Evolutionary conservation across 2,888 invertebrate genomes (phyloP).

Genomic region (Dusona sp.): DNA sequence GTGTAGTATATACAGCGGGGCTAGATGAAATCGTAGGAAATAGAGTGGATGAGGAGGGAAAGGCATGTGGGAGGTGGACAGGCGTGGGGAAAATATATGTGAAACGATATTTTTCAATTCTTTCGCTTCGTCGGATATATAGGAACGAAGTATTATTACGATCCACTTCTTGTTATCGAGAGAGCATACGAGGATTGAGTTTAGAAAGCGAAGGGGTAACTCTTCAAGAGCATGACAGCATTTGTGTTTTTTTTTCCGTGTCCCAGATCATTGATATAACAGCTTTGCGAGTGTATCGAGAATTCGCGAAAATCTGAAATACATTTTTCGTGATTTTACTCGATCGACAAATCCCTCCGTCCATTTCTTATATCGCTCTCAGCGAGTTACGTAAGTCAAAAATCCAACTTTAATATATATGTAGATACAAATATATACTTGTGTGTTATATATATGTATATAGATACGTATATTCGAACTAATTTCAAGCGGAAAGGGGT

Average conservation of each 20-base stretch:
- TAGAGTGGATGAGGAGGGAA: background rate
- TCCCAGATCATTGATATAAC: slow-evolving; percentile 41
- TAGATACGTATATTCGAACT: slow-evolving; percentile 61
- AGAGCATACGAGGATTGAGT: slow-evolving; percentile 53
- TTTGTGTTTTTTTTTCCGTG: slow-evolving; percentile 26
- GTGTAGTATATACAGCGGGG: background rate
- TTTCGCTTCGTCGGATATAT: slow-evolving; percentile 44
- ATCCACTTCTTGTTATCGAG: slow-evolving; percentile 61
- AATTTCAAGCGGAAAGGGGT: slow-evolving; percentile 71
- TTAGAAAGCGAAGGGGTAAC: slow-evolving; percentile 59
- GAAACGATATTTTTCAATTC: slow-evolving; percentile 56
- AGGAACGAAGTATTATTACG: slow-evolving; percentile 59
- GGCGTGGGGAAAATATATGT: slow-evolving; percentile 32
- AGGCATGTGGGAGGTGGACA: background rate
- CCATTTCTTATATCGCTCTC: slow-evolving; percentile 17
- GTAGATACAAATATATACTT: slow-evolving; percentile 20
- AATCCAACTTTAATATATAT: slow-evolving; percentile 15
- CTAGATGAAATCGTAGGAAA: slow-evolving; percentile 47
- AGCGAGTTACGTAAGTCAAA: slow-evolving; percentile 11
- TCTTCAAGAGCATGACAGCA: slow-evolving; percentile 28
- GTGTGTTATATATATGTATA: slow-evolving; percentile 3
- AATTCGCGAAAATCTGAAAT: slow-evolving; percentile 49
- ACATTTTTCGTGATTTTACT: slow-evolving; percentile 54
- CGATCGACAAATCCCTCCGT: slow-evolving; percentile 44
- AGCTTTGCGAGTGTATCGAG: slow-evolving; percentile 52